Base-by-base conservation (phyloP, 2,113 vertebrate species). In the Ophthalmotilapia sp. region DNA sequence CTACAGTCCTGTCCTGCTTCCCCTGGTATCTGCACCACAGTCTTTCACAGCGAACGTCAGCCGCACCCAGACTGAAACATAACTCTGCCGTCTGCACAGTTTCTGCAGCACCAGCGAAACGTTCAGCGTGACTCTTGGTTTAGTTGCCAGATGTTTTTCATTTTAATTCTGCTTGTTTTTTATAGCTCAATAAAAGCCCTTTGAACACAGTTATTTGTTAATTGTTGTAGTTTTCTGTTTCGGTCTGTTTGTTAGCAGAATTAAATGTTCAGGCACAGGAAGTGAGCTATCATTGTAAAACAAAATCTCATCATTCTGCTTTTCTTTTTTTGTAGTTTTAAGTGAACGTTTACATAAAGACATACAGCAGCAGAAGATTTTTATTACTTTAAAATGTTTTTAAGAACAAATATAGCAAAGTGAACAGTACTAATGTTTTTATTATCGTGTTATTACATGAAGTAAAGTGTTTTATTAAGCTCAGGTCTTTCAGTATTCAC, bases 261-360 rank as follows among this genome's bases (percentile, higher is more conserved):
- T 12, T n/a, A 36, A 0, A 62, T 62, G 4, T 62, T 62, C 31
- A 62, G 31, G 58, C 9, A 5, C 17, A 62, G 58, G 58, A 62
- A 65, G 17, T 5, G 3, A 36, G 6, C 5, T n/a, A 7, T 65
- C 58, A 7, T 6, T 62, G 58, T n/a, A n/a, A 0, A 36, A 62
- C 58, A n/a, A 2, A 62, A n/a, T 36, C 60, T 65, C 31, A 65
- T 65, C 9, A 0, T n/a, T 65, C 6, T 47, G 6, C 29, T 19
- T 56, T 14, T 62, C 15, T 60, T 19, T 6, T 23, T 19, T 62
- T 33, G 6, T 19, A 7, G 31, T 11, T 36, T 36, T n/a, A 62
- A 62, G 31, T 1, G 1, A 62, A 62, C 0, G 0, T 11, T 62
- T 11, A 36, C 31, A 62, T 1, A 33, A 33, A 6, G 29, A 62